Evolutionary conservation across 1,140 invertebrate species (phyloP), one percentile per base, ranked within the genome.

Genomic region (Branchinecta lynchi): DNA sequence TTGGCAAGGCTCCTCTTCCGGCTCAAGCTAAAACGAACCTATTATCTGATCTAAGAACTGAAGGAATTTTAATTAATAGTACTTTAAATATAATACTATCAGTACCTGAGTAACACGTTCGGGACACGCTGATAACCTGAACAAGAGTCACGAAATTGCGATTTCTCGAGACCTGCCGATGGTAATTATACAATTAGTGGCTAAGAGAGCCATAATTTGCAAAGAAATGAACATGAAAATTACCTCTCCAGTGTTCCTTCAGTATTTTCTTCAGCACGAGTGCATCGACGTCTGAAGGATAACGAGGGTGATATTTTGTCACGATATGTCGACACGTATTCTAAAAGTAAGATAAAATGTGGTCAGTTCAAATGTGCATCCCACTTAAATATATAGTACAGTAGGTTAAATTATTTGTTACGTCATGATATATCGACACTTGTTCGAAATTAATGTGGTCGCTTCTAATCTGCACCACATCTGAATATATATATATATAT

Each of bases 211-310:
- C 32, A 32, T 32, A 1, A 32, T 32, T 32, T 32, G 32, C 32
- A 32, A 32, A 32, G 32, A 32, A 32, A 32, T 1, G 32, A 32
- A 32, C 32, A 32, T 32, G 1, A 32, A 65, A 72, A 71, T 75
- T 76, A 82, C 81, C 75, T 78, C 82, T 84, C 84, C 84, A 86
- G 74, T 84, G 80, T 12, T 79, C 73, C 75, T 82, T 82, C 12
- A 86, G 74, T 66, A 86, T 82, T 75, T 85, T 85, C 73, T 84
- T 81, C 51, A 86, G 77, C 72, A 83, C 79, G 70, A 77, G 76
- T 70, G 84, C 83, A 77, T 86, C 85, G 20, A 86, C 79, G 79
- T 86, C 85, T 8, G 81, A 77, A n/a, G 85, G 84, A 76, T 84
- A 84, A 79, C 83, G 84, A 43, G 51, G 51, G 12, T 60, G 51